Conservation (phyloP, 1,140 invertebrate species). For the Zaprionus lachaisei region DNA sequence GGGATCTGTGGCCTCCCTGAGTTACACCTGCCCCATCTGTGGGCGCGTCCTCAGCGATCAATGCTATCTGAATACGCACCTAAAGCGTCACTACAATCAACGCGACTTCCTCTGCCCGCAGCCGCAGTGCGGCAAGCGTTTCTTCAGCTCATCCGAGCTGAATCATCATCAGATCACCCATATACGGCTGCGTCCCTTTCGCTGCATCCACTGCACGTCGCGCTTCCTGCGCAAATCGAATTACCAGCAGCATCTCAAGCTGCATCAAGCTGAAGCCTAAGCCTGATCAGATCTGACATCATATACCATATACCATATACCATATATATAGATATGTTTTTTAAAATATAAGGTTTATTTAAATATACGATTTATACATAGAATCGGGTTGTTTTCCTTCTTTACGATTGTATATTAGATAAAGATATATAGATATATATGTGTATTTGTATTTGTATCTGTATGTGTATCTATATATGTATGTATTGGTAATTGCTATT, state of each 20-base stretch:
- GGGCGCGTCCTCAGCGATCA: slow-evolving; percentile 63
- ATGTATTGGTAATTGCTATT: slow-evolving; percentile 34
- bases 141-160: slow-evolving; percentile 72
- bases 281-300: background rate
- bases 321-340: slow-evolving; percentile 6
- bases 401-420: slow-evolving; percentile 33
- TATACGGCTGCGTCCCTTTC: slow-evolving; percentile 91
- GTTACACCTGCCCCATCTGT: slow-evolving; percentile 69
- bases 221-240: slow-evolving; percentile 94
- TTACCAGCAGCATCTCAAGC: slow-evolving; percentile 92
- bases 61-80: slow-evolving; percentile 70
- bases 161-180: slow-evolving; percentile 89
- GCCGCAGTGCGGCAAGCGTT: slow-evolving; percentile 59
- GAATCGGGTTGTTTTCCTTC: slow-evolving; percentile 33
- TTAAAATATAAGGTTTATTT: slow-evolving; percentile 54
- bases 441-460: slow-evolving; percentile 17
- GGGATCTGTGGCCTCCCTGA: slow-evolving; percentile 26
- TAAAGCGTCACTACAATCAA: slow-evolving; percentile 73
- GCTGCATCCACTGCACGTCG: slow-evolving; percentile 89
- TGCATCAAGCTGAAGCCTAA: slow-evolving; percentile 85
- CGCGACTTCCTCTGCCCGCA: slow-evolving; percentile 59
- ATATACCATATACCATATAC: background rate
- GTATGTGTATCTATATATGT: slow-evolving; percentile 20
- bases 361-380: slow-evolving; percentile 56
- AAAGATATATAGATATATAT: slow-evolving; percentile 1